Conservation (phyloP, 37 sponge, comb jelly and placozoan species). For the Bolinopsis microptera region DNA sequence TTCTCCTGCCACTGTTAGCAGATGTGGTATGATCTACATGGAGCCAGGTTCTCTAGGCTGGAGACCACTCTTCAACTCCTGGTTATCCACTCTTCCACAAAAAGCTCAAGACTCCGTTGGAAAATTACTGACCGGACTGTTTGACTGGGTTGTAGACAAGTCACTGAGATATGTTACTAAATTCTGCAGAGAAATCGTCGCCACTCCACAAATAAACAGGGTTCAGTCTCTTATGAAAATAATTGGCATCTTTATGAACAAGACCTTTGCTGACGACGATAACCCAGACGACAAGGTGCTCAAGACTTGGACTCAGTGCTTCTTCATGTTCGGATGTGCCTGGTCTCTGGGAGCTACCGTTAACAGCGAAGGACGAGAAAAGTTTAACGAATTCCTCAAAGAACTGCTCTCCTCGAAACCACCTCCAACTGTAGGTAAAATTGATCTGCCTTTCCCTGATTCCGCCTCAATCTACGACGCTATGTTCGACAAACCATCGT, state of each 20-base stretch:
- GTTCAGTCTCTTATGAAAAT: constrained; percentile 62
- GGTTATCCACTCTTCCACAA: constrained; percentile 68
- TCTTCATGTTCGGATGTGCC: constrained; percentile 80
- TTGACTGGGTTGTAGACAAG: constrained; percentile 62
- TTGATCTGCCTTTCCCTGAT: constrained; percentile 88
- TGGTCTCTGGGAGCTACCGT: constrained; percentile 91
- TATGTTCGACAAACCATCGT: constrained; percentile 81
- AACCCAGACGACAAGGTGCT: constrained; percentile 55
- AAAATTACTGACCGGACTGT: constrained; percentile 41
- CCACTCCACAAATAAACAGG: constrained; percentile 48
- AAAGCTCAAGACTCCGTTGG: neutral
- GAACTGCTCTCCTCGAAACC: constrained; percentile 79
- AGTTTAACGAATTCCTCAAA: constrained; percentile 80
- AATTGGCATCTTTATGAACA: constrained; percentile 34
- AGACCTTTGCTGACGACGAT: constrained; percentile 41
- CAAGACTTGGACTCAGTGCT: constrained; percentile 70
- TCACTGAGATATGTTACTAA: constrained; percentile 1
- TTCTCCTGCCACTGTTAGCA: constrained; percentile 97
- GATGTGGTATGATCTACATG: constrained; percentile 99
- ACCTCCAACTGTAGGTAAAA: constrained; percentile 75
- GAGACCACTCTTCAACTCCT: constrained; percentile 86
- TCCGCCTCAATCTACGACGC: constrained; percentile 87
- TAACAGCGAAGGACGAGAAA: constrained; percentile 78
- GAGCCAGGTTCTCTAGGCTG: constrained; percentile 94
- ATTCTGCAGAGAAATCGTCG: constrained; percentile 6